Evolutionary conservation across 1,140 invertebrate species (phyloP).

Genomic region (Ptiloglossa arizonensis): DNA sequence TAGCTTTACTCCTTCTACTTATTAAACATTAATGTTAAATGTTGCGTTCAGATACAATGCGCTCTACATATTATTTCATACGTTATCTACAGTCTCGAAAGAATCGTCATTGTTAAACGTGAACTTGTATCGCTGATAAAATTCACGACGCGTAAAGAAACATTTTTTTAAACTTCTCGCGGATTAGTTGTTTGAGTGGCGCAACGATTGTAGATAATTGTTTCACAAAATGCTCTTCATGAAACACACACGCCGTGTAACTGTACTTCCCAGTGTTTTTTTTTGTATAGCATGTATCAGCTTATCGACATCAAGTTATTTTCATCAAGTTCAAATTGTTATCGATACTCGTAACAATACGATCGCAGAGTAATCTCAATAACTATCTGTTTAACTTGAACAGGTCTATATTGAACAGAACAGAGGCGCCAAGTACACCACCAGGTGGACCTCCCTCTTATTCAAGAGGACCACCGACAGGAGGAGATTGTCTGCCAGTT

Average conservation of each 20-base stretch:
- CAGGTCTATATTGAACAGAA: constrained; percentile 73
- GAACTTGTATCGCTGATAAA: too few relatives aligned
- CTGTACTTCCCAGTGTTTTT: background rate
- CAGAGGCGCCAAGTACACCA: constrained; percentile 82
- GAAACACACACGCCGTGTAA: background rate
- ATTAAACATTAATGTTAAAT: background rate
- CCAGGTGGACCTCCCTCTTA: constrained; percentile 85
- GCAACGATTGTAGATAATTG: background rate
- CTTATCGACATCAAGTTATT: background rate
- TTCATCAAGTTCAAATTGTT: constrained; percentile 6
- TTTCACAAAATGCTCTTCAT: background rate
- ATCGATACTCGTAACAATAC: too few relatives aligned
- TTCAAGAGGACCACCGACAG: constrained; percentile 83
- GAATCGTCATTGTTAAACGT: background rate
- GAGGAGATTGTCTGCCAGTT: constrained; percentile 84
- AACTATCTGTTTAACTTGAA: constrained; percentile 35
- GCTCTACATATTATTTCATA: background rate
- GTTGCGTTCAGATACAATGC: background rate
- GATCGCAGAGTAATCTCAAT: background rate
- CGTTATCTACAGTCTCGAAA: background rate
- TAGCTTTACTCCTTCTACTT: background rate
- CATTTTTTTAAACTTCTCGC: too few relatives aligned
- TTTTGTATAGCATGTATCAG: constrained; percentile 25
- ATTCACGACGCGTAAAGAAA: too few relatives aligned
- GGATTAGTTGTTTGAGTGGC: background rate